A percentile compares a stretch with the other conserved stretches of the same genome.
These are phyloP conservation scores for Pteronura brasiliensis DNA, from an alignment of 2,113 vertebrate species.

Conservation along the genomic window DNA sequence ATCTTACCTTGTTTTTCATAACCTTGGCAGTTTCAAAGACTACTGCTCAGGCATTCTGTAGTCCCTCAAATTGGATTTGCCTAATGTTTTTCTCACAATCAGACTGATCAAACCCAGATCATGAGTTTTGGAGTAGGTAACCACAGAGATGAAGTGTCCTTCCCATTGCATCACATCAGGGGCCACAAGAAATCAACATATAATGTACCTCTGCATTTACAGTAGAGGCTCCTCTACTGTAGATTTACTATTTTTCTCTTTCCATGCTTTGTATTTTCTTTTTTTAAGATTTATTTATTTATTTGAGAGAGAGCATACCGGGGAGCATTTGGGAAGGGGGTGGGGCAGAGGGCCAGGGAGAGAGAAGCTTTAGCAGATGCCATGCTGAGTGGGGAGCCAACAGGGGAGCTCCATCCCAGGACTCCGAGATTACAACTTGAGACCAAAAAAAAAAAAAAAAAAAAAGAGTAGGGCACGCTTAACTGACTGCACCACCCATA, in stretches of 20 bases:
- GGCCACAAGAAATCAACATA: not conserved
- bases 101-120: not conserved
- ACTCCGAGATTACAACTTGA: not conserved
- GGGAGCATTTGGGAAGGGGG: too few relatives aligned
- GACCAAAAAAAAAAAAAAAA: not conserved
- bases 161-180: not conserved
- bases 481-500: not conserved
- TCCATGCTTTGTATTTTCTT: not conserved
- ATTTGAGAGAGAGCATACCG: too few relatives aligned
- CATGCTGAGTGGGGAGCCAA: not conserved
- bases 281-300: too few relatives aligned
- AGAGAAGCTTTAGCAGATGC: not conserved
- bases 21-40: not conserved
- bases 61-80: not conserved
- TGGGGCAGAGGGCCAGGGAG: too few relatives aligned
- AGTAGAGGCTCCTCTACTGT: not conserved
- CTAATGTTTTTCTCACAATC: not conserved
- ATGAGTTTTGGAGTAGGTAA: not conserved
- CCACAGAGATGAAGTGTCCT: not conserved
- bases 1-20: not conserved
- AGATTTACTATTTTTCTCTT: not conserved
- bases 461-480: not conserved
- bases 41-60: not conserved
- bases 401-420: not conserved
- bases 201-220: not conserved